These are phyloP conservation scores for Polymixis flavicincta DNA, from an alignment of 2,888 invertebrate genomes.

Conservation along the genomic window DNA sequence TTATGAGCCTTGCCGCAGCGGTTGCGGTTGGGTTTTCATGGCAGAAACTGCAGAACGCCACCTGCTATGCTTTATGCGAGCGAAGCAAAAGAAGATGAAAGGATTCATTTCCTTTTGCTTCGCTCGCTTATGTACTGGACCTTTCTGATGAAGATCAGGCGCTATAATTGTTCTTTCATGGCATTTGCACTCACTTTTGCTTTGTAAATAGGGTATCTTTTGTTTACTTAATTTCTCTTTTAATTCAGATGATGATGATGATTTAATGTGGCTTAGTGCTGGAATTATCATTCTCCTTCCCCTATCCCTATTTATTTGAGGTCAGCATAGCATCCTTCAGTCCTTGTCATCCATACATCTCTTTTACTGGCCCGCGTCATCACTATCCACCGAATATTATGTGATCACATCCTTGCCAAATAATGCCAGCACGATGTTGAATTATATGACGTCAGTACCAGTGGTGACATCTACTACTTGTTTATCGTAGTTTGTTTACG, in stretches of 20 bases:
- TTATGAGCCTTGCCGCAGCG: too few relatives aligned
- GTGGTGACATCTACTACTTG: conserved; percentile 29
- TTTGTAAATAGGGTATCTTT: not conserved
- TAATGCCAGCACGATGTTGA: not conserved
- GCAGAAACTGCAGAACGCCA: not conserved
- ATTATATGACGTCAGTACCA: not conserved
- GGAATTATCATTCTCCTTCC: not conserved
- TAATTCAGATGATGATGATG: too few relatives aligned
- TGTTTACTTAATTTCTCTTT: not conserved
- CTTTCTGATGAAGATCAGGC: not conserved
- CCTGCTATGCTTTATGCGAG: too few relatives aligned
- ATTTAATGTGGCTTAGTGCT: not conserved
- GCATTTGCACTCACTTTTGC: not conserved
- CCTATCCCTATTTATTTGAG: not conserved
- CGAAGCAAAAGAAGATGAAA: too few relatives aligned
- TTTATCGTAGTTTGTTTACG: not conserved
- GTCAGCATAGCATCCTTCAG: too few relatives aligned
- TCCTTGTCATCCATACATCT: too few relatives aligned
- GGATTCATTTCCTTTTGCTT: not conserved
- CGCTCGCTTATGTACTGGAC: not conserved
- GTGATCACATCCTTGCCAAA: not conserved
- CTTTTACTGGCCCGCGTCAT: not conserved
- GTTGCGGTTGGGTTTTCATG: too few relatives aligned
- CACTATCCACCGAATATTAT: not conserved
- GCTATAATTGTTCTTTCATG: too few relatives aligned